phyloP scores from a whole-genome alignment of 2,888 invertebrate genomes.

The Drosophila conformis region DNA sequence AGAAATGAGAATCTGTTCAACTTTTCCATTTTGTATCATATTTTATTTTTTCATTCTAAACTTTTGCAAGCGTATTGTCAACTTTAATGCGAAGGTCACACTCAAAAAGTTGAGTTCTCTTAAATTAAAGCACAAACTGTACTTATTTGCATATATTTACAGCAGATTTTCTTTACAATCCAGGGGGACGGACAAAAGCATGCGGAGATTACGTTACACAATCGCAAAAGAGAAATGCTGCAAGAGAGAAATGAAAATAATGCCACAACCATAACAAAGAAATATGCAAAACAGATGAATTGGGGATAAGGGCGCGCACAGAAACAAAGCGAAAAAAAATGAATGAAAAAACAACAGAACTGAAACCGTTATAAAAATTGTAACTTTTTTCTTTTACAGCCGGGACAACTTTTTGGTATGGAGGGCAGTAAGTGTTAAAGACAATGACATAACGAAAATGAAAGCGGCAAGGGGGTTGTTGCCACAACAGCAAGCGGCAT shows the following conservation, averaged over 20 bases:
- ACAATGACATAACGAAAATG: slow-evolving; percentile 61
- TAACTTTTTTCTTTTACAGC: slow-evolving; percentile 59
- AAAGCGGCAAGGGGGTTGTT: slow-evolving; percentile 35
- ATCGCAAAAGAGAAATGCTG: slow-evolving; percentile 44
- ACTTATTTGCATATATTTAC: slow-evolving; percentile 75
- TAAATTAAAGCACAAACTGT: slow-evolving; percentile 58
- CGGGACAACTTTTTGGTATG: slow-evolving; percentile 47
- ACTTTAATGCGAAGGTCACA: slow-evolving; percentile 62
- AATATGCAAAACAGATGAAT: slow-evolving; percentile 81
- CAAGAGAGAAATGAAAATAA: slow-evolving; percentile 59
- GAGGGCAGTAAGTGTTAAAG: slow-evolving; percentile 48
- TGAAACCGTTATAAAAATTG: slow-evolving; percentile 68
- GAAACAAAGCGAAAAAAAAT: slow-evolving; percentile 28
- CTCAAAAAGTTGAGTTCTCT: slow-evolving; percentile 30
- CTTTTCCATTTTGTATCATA: slow-evolving; percentile 18
- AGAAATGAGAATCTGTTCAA: slow-evolving; percentile 7
- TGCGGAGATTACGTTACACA: slow-evolving; percentile 65
- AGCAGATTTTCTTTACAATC: slow-evolving; percentile 58
- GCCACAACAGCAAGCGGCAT: slow-evolving; percentile 8
- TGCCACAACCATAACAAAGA: slow-evolving; percentile 75
- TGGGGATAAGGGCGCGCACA: slow-evolving; percentile 66
- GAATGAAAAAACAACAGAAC: slow-evolving; percentile 40
- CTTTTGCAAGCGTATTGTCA: slow-evolving; percentile 9
- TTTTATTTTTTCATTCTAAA: slow-evolving; percentile 8
- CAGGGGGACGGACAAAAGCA: slow-evolving; percentile 7